Evolutionary conservation across 2,113 vertebrate genomes (phyloP), one percentile per base, ranked within the genome.

Genomic region (Spea bombifrons): DNA sequence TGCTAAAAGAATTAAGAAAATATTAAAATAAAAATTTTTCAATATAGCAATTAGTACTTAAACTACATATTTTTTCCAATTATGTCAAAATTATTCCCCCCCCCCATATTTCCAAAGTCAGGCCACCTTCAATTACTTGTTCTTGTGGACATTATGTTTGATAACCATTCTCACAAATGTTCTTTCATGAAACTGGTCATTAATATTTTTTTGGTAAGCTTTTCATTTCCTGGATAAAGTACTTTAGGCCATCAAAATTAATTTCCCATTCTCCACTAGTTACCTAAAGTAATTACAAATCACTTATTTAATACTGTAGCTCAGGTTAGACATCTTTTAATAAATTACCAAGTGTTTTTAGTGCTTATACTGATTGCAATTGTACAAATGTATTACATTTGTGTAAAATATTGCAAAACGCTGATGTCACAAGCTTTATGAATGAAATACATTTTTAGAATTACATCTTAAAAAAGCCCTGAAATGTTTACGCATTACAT

Each of bases 221-320:
- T 80, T 82, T 81, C 85, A 82, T 85, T 85, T 50, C 17, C 53
- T 44, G 10, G 30, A 30, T 50, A 55, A 43, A 71, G 9, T 43
- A 55, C 5, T 71, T 9, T 64, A 59, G 59, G 78, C 52, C 82
- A 59, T 13, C 4, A 13, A 7, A 52, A 52, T 52, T 52, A 52
- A 52, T 7, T 52, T 52, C 50, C 50, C 50, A 52, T 52, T 52
- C 50, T 52, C 6, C 9, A 52, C 9, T 10, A 6, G 10, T 59
- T 59, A 8, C 55, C 55, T 59, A 59, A 9, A 59, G 15, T 59
- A 59, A 59, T 59, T 59, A 59, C 10, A 59, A 13, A 8, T 9
- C 4, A 12, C 50, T 30, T 30, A 30, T 59, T 59, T 59, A 59
- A 59, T 59, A 59, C 10, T 13, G 55, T 59, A 59, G 12, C 12